A percentile compares a stretch with the other conserved stretches of the same genome.
These are phyloP conservation scores for Drosophila repleta DNA, from an alignment of 1,140 invertebrate species.

Conservation along the genomic window DNA sequence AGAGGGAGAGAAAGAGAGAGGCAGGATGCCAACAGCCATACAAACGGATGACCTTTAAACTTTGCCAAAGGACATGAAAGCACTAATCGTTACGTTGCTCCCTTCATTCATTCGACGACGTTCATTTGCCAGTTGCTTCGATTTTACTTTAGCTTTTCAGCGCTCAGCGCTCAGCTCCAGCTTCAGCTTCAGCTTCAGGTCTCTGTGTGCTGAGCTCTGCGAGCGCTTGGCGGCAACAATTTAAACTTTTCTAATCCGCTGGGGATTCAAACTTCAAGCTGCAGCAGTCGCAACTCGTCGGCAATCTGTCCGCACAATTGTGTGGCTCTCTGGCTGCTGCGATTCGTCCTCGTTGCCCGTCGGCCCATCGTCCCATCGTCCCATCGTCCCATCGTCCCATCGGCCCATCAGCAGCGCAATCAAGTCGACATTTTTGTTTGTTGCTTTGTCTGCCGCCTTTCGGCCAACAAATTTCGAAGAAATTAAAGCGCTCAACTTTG, in stretches of 20 bases:
- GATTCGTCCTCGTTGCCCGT: constrained; percentile 7
- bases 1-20: background rate
- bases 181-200: background rate
- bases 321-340: constrained; percentile 38
- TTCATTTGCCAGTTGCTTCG: constrained; percentile 73
- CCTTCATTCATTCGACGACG: constrained; percentile 69
- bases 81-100: constrained; percentile 83
- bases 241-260: constrained; percentile 83
- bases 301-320: constrained; percentile 78
- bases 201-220: constrained; percentile 14
- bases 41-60: constrained; percentile 80
- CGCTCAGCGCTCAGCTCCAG: background rate
- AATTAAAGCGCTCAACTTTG: constrained; percentile 80
- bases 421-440: constrained; percentile 82
- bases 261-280: constrained; percentile 78
- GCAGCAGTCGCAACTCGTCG: constrained; percentile 62
- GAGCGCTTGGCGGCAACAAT: constrained; percentile 74
- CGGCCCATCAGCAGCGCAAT: constrained; percentile 75
- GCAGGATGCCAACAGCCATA: constrained; percentile 41
- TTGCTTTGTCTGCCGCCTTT: constrained; percentile 55
- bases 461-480: constrained; percentile 75
- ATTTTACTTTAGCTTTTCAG: constrained; percentile 56
- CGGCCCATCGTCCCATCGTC: constrained; percentile 19
- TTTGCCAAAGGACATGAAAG: constrained; percentile 83
- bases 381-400: constrained; percentile 42